phyloP scores from a whole-genome alignment of 2,113 vertebrate species.

The Urocynchramus pylzowi region DNA sequence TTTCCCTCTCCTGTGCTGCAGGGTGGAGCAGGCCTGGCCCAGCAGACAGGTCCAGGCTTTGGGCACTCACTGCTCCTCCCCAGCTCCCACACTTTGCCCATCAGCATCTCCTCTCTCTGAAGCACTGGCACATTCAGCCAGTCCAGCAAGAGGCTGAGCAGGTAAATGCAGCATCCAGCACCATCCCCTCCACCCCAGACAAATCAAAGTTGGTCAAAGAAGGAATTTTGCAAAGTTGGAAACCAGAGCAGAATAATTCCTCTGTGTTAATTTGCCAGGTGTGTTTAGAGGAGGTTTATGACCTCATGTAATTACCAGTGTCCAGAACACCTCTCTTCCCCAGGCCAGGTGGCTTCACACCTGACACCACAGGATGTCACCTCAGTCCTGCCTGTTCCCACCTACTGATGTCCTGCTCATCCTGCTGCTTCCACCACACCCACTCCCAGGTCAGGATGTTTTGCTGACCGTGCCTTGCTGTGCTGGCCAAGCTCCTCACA shows the following conservation, averaged over 20 bases:
- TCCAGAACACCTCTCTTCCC: neutral
- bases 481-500: neutral
- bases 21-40: neutral
- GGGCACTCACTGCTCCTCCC: neutral
- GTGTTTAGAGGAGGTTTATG: neutral
- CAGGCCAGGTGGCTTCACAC: neutral
- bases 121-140: neutral
- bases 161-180: too few relatives aligned
- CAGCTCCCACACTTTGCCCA: neutral
- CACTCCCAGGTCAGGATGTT: neutral
- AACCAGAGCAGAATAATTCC: neutral
- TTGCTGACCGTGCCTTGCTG: neutral
- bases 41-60: neutral
- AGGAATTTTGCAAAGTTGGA: neutral
- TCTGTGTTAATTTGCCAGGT: neutral
- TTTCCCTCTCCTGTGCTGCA: neutral
- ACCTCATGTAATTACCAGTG: neutral
- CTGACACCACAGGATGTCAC: neutral
- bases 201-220: neutral
- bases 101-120: rapidly evolving
- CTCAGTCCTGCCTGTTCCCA: neutral
- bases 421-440: neutral
- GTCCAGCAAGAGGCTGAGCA: neutral
- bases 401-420: neutral
- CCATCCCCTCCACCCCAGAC: neutral